phyloP scores from a whole-genome alignment of 2,888 invertebrate genomes.

The Folsomia manolachei region DNA sequence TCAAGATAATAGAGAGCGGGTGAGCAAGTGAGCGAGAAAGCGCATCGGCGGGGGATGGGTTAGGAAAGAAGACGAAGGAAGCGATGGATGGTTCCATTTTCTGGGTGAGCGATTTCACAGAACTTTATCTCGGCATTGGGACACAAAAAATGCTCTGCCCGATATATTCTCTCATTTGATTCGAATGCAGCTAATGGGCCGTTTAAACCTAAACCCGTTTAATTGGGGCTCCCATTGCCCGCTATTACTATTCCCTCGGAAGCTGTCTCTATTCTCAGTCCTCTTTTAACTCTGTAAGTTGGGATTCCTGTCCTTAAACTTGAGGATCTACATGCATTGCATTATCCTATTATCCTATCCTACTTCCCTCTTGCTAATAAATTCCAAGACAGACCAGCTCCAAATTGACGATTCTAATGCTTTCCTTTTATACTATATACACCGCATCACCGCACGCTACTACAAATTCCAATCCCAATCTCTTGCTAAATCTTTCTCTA shows the following conservation, averaged over 20 bases:
- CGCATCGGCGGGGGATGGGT: neutral
- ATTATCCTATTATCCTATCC: too few species aligned
- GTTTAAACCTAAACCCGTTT: slow-evolving; percentile 50
- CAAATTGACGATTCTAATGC: slow-evolving; percentile 9
- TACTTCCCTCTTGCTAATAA: too few species aligned
- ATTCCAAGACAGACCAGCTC: slow-evolving; percentile 11
- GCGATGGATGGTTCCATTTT: slow-evolving; percentile 49
- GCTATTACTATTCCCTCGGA: slow-evolving; percentile 23
- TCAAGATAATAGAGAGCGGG: too few species aligned
- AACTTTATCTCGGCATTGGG: slow-evolving; percentile 51
- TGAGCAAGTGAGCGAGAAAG: slow-evolving; percentile 1
- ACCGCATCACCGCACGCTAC: neutral
- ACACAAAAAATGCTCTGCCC: slow-evolving; percentile 47
- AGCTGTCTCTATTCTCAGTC: slow-evolving; percentile 1
- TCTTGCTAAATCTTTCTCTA: slow-evolving; percentile 1
- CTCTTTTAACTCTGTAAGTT: neutral
- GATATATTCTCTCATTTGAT: slow-evolving; percentile 51
- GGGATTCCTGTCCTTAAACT: too few species aligned
- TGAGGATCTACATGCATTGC: too few species aligned
- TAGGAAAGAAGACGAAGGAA: neutral
- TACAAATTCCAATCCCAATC: neutral
- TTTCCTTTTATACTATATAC: neutral
- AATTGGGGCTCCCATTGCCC: slow-evolving; percentile 49
- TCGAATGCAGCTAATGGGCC: slow-evolving; percentile 51
- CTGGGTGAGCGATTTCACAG: slow-evolving; percentile 50